Evolutionary conservation across 1,140 invertebrate species (phyloP), one percentile per base, ranked within the genome.

Genomic region (Bombus haemorrhoidalis): DNA sequence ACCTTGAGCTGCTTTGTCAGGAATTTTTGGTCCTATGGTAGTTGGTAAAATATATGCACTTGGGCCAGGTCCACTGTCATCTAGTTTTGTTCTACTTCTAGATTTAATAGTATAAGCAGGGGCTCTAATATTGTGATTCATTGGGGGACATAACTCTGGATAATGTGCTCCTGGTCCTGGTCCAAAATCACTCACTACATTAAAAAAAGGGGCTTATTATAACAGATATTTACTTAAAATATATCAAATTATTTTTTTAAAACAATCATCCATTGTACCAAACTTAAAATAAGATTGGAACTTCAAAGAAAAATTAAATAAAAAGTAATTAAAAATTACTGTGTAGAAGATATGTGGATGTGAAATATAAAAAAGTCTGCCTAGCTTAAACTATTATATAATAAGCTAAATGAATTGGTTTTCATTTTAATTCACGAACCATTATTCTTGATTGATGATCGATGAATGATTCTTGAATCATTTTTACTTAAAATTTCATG

Each of bases 151-250:
- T 64, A 90, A 85, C 71, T 95, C 93, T 28, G 94, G 93, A 43
- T 89, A 88, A 81, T 95, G 94, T 12, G 94, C 92, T 47, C 93
- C 94, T 2, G 95, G 94, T 85, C 95, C 94, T 41, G 95, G 95
- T 34, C 89, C 91, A 15, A 43, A 34, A 71, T 91, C 68, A 71
- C 59, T 43, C 25, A 89, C 87, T 86, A 22, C 15, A 34, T 66
- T 18, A 2, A 83, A 62, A 57, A 62, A 28, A 47, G 32, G 32
- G 15, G 62, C 47, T 13, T 77, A 39, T 83, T 69, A n/a, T 43
- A 32, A 83, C 43, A 72, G 53, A 53, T 79, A 53, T 39, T 28
- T 39, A 1, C 1, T 25, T 12, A 69, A 22, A 69, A 37, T 34
- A 18, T 37, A 22, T 18, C 2, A 68, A 68, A 37, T 68, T 25